phyloP scores from a whole-genome alignment of 2,888 invertebrate genomes.

The Germaria angustata region DNA sequence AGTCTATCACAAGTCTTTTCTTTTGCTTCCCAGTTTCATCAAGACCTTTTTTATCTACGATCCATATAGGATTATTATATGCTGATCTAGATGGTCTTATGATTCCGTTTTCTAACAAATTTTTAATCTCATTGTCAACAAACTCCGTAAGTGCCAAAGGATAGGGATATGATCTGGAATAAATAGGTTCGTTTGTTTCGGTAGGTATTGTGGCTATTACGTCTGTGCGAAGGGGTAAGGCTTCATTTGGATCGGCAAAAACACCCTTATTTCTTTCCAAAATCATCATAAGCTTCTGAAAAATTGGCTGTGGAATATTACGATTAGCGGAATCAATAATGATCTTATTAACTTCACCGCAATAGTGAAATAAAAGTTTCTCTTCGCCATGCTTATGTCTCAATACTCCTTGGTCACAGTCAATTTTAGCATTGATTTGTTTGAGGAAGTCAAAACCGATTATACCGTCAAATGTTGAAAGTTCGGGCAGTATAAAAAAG shows the following conservation, averaged over 20 bases:
- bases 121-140: not conserved
- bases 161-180: conserved; percentile 13
- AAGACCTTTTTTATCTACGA: conserved; percentile 34
- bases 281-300: not conserved
- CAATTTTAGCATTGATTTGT: conserved; percentile 20
- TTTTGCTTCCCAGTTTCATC: not conserved
- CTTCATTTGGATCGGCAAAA: conserved; percentile 6
- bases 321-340: no score
- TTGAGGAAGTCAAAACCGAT: not conserved
- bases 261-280: not conserved
- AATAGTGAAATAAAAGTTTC: not conserved
- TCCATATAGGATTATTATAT: conserved; percentile 25
- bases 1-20: conserved; percentile 30
- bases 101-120: conserved; percentile 18
- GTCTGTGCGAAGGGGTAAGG: conserved; percentile 12
- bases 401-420: not conserved
- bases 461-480: conserved; percentile 20
- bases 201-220: conserved; percentile 14
- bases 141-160: not conserved
- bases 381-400: not conserved
- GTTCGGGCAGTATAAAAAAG: no score
- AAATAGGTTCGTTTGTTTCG: conserved; percentile 31
- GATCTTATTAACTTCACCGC: not conserved
- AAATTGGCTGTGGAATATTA: not conserved
- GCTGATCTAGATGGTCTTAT: conserved; percentile 24